Base-by-base conservation (phyloP, 2,113 vertebrate genomes). In the Oryzias woworae region DNA sequence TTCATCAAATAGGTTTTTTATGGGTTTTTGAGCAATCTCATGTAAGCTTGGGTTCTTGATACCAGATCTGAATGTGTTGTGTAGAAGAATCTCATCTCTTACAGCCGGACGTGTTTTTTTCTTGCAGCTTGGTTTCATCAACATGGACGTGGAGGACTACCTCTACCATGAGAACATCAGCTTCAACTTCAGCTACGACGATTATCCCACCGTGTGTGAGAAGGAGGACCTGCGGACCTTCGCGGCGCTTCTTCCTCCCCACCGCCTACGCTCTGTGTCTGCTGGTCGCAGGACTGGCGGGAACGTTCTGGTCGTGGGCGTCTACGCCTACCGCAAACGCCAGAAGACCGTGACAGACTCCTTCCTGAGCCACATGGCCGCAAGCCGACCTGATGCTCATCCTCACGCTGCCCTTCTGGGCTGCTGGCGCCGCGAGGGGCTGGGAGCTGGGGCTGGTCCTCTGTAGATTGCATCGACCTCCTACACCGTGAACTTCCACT, bases 331-430 rank as follows among this genome's bases (percentile, higher is more conserved):
- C n/a, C 92, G 92, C 88, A 97, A 96, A 82, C 94, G 92, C 65
- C 86, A 87, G 2, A 95, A 88, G 83, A 95, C 93, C 2, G 92
- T 93, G 85, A 94, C 92, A 0, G 95, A 98, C 0, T 62, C 84
- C 13, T 97, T 96, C 82, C 90, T 98, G 65, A 86, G 94, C 69
- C 93, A 98, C 23, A 69, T 98, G 51, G 96, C 96, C 0, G 91
- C 95, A 2, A n/a, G 96, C 96, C 0, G 96, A 98, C 62, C 76
- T 97, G 54, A 83, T 98, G 14, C 86, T 98, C 44, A 93, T 98
- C 17, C 71, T 95, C 54, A 98, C 94, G 0, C 88, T 98, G 62
- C 95, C 96, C 0, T 96, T 98, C 57, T 97, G 96, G 96, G 94
- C 94, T 2, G 91, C 90, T 0, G 93, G 91, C 1, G 93, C 94